These are phyloP conservation scores for Eupithecia subumbrata DNA, from an alignment of 2,888 invertebrate genomes.

Conservation along the genomic window DNA sequence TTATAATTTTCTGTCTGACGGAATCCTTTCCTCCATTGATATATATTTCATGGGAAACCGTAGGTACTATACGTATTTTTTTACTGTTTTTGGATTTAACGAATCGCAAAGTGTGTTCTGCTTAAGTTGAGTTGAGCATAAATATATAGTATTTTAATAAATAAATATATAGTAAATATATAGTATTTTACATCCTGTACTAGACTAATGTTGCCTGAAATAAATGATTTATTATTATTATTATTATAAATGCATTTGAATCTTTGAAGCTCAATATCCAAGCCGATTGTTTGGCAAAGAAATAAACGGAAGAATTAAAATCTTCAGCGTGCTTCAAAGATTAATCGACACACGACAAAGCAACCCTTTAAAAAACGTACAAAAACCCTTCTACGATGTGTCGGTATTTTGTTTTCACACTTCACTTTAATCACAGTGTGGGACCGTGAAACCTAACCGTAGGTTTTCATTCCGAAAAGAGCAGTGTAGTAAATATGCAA, in stretches of 20 bases:
- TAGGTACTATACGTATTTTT: neutral
- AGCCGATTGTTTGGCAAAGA: neutral
- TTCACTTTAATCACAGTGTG: constrained; percentile 82
- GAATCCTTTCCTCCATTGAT: neutral
- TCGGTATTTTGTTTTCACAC: constrained; percentile 80
- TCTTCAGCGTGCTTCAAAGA: constrained; percentile 14
- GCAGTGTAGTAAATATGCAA: constrained; percentile 62
- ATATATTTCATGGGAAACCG: neutral
- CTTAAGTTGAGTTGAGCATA: neutral
- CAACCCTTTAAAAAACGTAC: constrained; percentile 15
- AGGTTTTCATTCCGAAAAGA: constrained; percentile 78
- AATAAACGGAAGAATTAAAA: constrained; percentile 7
- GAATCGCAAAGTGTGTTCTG: neutral
- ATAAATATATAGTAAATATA: too few relatives aligned
- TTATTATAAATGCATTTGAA: too few relatives aligned
- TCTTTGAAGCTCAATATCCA: neutral
- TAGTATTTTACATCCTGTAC: too few relatives aligned
- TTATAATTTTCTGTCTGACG: neutral
- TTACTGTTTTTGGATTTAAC: neutral
- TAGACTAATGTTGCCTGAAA: too few relatives aligned
- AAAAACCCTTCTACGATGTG: constrained; percentile 30
- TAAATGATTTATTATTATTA: too few relatives aligned
- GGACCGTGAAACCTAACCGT: constrained; percentile 70
- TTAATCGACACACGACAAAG: constrained; percentile 11
- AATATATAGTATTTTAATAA: too few relatives aligned